phyloP scores from a whole-genome alignment of 2,797 vertebrate genomes.

The Hypotaenidia philippensis region DNA sequence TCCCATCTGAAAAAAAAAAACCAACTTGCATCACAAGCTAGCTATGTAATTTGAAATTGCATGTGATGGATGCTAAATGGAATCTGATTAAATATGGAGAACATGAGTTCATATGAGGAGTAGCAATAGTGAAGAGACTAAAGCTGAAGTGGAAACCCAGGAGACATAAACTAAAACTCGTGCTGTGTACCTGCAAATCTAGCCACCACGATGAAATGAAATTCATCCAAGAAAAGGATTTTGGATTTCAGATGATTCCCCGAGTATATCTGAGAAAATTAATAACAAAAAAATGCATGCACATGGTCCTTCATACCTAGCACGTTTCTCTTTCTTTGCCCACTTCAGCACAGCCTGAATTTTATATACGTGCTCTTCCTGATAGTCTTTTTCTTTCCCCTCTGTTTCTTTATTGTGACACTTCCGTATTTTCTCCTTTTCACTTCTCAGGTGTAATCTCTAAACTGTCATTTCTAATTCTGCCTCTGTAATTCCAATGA shows the following conservation, averaged over 20 bases:
- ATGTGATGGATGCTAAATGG: constrained; percentile 5
- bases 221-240: neutral
- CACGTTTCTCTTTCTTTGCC: neutral
- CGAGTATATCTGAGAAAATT: neutral
- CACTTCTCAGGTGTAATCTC: neutral
- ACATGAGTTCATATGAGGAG: neutral
- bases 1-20: neutral
- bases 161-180: neutral
- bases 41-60: constrained; percentile 26
- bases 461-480: neutral
- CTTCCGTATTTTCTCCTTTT: neutral
- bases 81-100: constrained; percentile 45
- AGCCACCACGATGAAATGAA: neutral
- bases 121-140: neutral
- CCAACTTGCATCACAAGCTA: neutral
- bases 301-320: neutral
- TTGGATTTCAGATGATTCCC: neutral
- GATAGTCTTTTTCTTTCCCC: neutral
- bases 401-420: neutral
- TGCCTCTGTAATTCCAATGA: neutral
- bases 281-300: neutral
- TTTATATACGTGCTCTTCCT: neutral
- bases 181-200: neutral
- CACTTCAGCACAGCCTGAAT: neutral
- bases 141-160: neutral